phyloP scores from a whole-genome alignment of 2,113 vertebrate genomes.

The Oreochromis niloticus region DNA sequence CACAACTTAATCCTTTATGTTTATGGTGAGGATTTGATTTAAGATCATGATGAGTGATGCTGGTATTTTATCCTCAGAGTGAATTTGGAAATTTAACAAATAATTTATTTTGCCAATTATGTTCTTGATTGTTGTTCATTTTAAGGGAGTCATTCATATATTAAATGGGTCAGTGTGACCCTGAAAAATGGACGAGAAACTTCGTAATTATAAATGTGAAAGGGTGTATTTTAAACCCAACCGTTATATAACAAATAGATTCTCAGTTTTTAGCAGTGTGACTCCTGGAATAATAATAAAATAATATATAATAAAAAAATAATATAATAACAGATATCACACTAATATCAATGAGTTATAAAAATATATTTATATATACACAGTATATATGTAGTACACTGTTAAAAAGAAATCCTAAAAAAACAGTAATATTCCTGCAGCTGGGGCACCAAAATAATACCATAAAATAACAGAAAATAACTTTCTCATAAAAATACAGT shows the following conservation, averaged over 20 bases:
- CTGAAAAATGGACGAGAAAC: neutral
- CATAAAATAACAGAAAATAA: no score
- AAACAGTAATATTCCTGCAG: no score
- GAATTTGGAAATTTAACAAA: neutral
- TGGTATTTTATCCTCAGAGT: neutral
- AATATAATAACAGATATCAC: no score
- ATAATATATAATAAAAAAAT: no score
- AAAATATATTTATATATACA: no score
- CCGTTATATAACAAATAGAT: neutral
- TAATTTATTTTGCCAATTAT: neutral
- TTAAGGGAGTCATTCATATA: neutral
- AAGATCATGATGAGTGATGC: neutral
- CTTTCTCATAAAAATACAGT: no score
- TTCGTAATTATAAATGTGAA: neutral
- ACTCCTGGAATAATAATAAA: neutral
- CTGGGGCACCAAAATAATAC: no score
- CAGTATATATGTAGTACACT: no score
- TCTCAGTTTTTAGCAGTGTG: neutral
- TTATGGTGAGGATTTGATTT: neutral
- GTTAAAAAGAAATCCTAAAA: no score
- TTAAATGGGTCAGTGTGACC: neutral
- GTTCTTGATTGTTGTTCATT: neutral
- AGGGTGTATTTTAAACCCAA: neutral
- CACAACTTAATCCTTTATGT: neutral
- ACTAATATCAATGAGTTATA: no score